Base-by-base conservation (phyloP, 2,113 vertebrate species). In the Otis tarda region DNA sequence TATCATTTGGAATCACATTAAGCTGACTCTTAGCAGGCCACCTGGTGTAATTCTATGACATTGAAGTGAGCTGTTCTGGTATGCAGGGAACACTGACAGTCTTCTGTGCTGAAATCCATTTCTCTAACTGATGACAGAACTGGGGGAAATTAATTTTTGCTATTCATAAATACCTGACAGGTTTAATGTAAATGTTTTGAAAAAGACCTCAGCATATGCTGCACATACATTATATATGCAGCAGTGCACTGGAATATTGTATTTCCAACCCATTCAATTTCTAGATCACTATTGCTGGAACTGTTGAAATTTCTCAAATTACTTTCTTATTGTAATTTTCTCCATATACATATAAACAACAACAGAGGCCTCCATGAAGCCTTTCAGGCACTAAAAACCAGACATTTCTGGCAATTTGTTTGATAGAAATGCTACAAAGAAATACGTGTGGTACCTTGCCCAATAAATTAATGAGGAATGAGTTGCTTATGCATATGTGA, bases 1-100 rank as follows among this genome's bases (percentile, higher is more conserved):
- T 98, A 98, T 98, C 98, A 98, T 98, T 98, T 98, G 96, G 98
- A 98, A 98, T 98, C 98, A 98, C 98, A 98, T 98, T 98, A 98
- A 98, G 98, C 98, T 98, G 98, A 98, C 98, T 98, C 97, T 98
- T 97, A 97, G 98, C 98, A 98, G 98, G 98, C 98, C 98, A 98
- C 98, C 98, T 98, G 98, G 98, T 98, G 98, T 97, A 98, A 97
- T 97, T 97, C 97, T 97, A 80, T 98, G 98, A 98, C 98, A 98
- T 97, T 98, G 97, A 98, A 98, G 98, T 89, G 97, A 98, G 98
- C 97, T 97, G 96, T 76, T 98, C 97, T 97, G 95, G 96, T 96
- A 97, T 96, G 97, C 97, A 95, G 96, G 89, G 96, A 98, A 97
- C 96, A 97, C 91, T 98, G 98, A 98, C 97, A 98, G 96, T 98